Conservation (phyloP, 2,888 invertebrate species). For the Acanthopleura granulata region DNA sequence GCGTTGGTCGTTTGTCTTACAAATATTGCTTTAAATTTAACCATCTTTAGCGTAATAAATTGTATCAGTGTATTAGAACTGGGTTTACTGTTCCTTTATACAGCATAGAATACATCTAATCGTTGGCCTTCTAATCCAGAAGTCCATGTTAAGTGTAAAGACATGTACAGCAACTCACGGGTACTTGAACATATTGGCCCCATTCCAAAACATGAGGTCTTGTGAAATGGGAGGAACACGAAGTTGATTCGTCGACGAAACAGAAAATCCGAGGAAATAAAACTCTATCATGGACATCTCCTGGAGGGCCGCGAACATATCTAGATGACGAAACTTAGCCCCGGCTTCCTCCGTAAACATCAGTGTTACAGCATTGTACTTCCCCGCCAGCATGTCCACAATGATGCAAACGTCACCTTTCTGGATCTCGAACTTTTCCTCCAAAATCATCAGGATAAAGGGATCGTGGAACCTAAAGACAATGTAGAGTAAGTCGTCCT, state of each 20-base stretch:
- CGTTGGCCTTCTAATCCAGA: neutral
- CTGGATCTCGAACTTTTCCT: neutral
- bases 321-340: neutral
- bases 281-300: neutral
- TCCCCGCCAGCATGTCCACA: neutral
- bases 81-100: too few relatives aligned
- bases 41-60: too few relatives aligned
- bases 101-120: neutral
- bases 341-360: conserved; percentile 10
- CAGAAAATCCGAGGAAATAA: neutral
- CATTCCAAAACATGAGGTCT: neutral
- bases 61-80: too few relatives aligned
- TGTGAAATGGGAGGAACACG: neutral
- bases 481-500: neutral
- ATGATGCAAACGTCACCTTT: conserved; percentile 10
- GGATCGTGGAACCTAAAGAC: conserved; percentile 8
- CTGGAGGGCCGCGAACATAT: neutral
- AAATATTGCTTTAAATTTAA: too few relatives aligned
- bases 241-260: neutral
- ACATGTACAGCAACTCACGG: neutral
- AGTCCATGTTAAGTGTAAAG: neutral
- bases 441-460: neutral
- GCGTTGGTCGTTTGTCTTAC: too few relatives aligned
- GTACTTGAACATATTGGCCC: neutral
- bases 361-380: neutral